These are phyloP conservation scores for Halocynthia aurantium DNA, from an alignment of 23 tunicate genomes.

Conservation along the genomic window DNA sequence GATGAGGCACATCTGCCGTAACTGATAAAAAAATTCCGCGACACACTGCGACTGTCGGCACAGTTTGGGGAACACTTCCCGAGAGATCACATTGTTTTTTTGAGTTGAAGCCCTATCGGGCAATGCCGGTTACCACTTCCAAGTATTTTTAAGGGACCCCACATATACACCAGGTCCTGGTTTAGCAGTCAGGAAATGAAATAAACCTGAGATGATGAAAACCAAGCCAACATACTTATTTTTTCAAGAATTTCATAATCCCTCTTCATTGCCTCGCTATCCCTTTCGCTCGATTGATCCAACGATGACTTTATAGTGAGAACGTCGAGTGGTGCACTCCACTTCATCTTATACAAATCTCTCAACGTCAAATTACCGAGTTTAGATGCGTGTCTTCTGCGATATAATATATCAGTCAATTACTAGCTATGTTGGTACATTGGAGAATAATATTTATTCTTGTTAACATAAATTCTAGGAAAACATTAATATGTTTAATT, in stretches of 20 bases:
- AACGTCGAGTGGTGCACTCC: constrained; percentile 55
- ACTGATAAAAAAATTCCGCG: background rate
- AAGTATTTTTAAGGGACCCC: too few relatives aligned
- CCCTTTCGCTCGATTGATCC: constrained; percentile 2
- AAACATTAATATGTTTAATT: too few relatives aligned
- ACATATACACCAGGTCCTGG: too few relatives aligned
- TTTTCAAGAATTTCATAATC: constrained; percentile 53
- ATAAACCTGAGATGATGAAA: too few relatives aligned
- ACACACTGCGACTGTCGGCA: too few relatives aligned
- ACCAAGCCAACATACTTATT: constrained; percentile 47
- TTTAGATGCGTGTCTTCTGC: background rate
- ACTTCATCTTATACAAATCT: constrained; percentile 71
- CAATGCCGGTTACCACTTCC: too few relatives aligned
- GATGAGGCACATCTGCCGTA: background rate
- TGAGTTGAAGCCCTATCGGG: too few relatives aligned
- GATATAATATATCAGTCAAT: background rate
- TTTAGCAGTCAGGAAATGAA: too few relatives aligned
- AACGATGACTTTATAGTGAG: constrained; percentile 1
- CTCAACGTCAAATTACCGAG: constrained; percentile 4
- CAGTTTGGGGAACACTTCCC: too few relatives aligned
- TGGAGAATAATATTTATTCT: too few relatives aligned
- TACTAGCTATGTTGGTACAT: background rate
- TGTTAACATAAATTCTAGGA: too few relatives aligned
- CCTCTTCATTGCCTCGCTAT: constrained; percentile 40
- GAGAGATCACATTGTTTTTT: too few relatives aligned